Evolutionary conservation across 35 echinoderm and acorn worm species (phyloP).

Genomic region (Anneissia japonica): DNA sequence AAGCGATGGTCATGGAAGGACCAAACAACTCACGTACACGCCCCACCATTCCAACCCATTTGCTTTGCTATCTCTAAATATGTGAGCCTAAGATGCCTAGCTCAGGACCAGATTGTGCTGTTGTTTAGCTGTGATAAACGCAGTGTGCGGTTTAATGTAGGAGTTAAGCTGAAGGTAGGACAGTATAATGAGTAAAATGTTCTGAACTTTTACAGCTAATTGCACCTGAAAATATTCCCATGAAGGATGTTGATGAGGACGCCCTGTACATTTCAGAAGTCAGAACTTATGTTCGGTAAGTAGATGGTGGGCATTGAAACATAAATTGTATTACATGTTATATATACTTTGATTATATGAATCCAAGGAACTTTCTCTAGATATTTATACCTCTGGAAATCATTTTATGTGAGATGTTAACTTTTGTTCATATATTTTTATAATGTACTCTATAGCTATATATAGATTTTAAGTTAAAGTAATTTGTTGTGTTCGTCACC

Average conservation of each 20-base stretch:
- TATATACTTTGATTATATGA: too few relatives aligned
- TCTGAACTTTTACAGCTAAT: conserved; percentile 42
- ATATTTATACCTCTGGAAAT: too few relatives aligned
- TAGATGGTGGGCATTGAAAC: too few relatives aligned
- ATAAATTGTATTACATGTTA: too few relatives aligned
- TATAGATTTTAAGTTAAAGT: too few relatives aligned
- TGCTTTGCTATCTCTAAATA: conserved; percentile 83
- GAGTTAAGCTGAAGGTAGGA: conserved; percentile 82
- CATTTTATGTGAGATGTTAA: too few relatives aligned
- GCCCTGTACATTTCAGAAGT: conserved; percentile 70
- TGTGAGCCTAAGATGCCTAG: conserved; percentile 66
- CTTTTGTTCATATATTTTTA: too few relatives aligned
- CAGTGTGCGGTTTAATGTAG: conserved; percentile 74
- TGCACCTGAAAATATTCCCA: conserved; percentile 72
- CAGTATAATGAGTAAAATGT: not conserved
- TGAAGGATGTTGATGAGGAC: conserved; percentile 70
- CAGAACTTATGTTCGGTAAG: conserved; percentile 91
- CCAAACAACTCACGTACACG: conserved; percentile 62
- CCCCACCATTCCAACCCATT: conserved; percentile 95
- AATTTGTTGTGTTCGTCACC: too few relatives aligned
- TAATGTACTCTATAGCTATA: too few relatives aligned
- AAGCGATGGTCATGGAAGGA: conserved; percentile 94
- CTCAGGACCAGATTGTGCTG: conserved; percentile 84
- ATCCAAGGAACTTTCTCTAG: too few relatives aligned
- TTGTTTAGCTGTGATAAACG: conserved; percentile 53